Base-by-base conservation (phyloP, 2,797 vertebrate species). In the Sebastes kiyomatsui region DNA sequence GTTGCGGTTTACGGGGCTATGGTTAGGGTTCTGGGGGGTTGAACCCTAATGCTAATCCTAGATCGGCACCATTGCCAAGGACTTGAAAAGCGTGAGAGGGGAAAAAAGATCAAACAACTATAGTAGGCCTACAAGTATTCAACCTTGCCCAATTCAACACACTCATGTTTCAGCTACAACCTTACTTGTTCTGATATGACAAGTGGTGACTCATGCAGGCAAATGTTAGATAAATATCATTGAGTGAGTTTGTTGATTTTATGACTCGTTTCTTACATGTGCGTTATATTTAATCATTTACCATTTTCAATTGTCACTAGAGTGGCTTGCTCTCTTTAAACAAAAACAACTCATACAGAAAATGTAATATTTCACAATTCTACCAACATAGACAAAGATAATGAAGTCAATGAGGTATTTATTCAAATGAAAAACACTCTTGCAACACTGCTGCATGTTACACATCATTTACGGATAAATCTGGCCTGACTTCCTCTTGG, bases 381-480 rank as follows among this genome's bases (percentile, higher is more conserved):
- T 30, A 8, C 13, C 4, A 20, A 68, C 4, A 2, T 12, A 55
- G 25, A 42, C 7, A 67, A 73, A 30, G 3, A 42, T 4, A 68
- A n/a, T 30, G 27, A 20, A 49, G 59, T 64, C 8, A 14, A 5
- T 14, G 18, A 18, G 33, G 77, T n/a, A 12, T 49, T n/a, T 3
- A 25, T 46, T 64, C 23, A 75, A 72, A 72, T 16, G 3, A 23
- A 28, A 49, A 61, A 28, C n/a, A 18, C 11, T 1, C 4, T 20
- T 8, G 32, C 16, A 18, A 80, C 42, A 7, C 38, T 60, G 35
- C 62, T 62, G 38, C 33, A 60, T 33, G 74, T 61, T 72, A 23
- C 70, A 60, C 22, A 58, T 66, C 23, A 67, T 72, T 64, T 66
- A 20, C 67, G 38, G 23, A 14, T 61, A 35, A 75, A 81, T 33